These are phyloP conservation scores for Myathropa florea DNA, from an alignment of 2,888 invertebrate genomes.

Conservation along the genomic window DNA sequence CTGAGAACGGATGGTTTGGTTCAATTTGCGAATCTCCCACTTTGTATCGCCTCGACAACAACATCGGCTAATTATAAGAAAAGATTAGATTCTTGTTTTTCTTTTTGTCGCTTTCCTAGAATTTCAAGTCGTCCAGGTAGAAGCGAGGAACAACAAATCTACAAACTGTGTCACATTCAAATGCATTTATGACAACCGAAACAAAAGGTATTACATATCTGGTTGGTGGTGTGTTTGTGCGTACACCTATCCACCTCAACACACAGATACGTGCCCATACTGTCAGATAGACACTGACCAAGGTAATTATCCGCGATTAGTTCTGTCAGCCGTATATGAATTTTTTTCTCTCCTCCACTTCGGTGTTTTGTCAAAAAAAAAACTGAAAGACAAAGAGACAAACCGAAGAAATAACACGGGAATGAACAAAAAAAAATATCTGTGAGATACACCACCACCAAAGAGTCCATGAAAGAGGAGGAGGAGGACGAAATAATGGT, in stretches of 20 bases:
- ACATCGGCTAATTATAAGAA: slow-evolving; percentile 54
- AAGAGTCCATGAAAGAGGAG: slow-evolving; percentile 3
- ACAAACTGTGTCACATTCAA: slow-evolving; percentile 67
- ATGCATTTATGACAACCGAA: slow-evolving; percentile 69
- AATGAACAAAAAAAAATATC: not conserved
- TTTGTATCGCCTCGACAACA: slow-evolving; percentile 8
- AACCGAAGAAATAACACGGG: not conserved
- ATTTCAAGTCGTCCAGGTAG: slow-evolving; percentile 46
- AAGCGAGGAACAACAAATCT: slow-evolving; percentile 37
- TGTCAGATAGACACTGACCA: slow-evolving; percentile 37
- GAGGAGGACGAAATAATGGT: slow-evolving; percentile 13
- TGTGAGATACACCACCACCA: not conserved
- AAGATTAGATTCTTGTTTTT: slow-evolving; percentile 38
- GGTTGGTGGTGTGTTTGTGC: not conserved
- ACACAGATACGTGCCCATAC: not conserved
- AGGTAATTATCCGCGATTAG: slow-evolving; percentile 68
- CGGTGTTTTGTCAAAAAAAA: not conserved
- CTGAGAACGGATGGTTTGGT: too few relatives aligned
- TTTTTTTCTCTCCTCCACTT: not conserved
- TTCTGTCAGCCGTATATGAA: slow-evolving; percentile 53
- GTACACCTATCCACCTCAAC: not conserved
- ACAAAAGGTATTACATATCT: slow-evolving; percentile 26
- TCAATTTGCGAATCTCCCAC: slow-evolving; percentile 54
- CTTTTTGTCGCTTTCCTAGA: slow-evolving; percentile 36
- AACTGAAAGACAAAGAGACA: slow-evolving; percentile 6